phyloP scores from a whole-genome alignment of 2,113 vertebrate species.

The Mesocricetus auratus region DNA sequence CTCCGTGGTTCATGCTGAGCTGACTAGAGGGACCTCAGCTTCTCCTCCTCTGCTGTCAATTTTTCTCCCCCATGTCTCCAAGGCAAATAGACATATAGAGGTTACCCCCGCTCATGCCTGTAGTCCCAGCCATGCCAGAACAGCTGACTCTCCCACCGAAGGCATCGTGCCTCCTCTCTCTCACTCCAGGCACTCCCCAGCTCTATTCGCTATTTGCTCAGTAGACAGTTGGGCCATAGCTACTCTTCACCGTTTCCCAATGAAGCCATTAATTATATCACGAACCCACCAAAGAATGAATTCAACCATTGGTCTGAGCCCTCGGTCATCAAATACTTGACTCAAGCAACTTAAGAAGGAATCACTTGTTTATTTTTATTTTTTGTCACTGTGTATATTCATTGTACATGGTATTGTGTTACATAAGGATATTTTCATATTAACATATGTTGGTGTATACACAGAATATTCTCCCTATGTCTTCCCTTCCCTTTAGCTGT shows the following conservation, averaged over 20 bases:
- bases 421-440: not conserved
- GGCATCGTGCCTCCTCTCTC: fast-evolving
- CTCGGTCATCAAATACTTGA: not conserved
- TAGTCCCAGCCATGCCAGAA: not conserved
- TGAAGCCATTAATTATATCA: not conserved
- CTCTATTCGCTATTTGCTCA: too few species aligned
- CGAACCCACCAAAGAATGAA: not conserved
- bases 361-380: not conserved
- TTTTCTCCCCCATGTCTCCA: not conserved
- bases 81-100: not conserved
- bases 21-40: not conserved
- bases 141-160: not conserved
- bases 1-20: not conserved
- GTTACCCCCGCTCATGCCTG: not conserved
- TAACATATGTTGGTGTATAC: not conserved
- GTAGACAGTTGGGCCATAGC: not conserved
- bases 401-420: not conserved
- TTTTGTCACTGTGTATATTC: not conserved
- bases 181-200: not conserved
- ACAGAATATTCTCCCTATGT: not conserved
- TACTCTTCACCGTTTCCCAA: not conserved
- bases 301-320: not conserved
- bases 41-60: not conserved
- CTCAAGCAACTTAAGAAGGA: not conserved
- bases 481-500: too few species aligned